A percentile compares a stretch with the other conserved stretches of the same genome.
phyloP scores from a whole-genome alignment of 2,797 vertebrate genomes.

The Tokudaia muenninki region DNA sequence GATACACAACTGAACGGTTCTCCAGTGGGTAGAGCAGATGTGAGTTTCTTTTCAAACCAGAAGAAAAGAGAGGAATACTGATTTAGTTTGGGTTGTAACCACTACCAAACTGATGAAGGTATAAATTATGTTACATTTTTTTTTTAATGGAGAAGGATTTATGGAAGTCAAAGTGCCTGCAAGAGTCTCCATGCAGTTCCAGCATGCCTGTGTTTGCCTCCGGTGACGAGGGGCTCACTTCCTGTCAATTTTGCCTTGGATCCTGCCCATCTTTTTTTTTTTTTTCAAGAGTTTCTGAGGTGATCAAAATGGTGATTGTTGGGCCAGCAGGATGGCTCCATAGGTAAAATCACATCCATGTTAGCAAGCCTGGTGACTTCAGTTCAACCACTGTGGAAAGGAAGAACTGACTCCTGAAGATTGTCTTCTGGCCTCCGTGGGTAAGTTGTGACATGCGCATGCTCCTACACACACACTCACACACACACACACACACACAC shows the following conservation, averaged over 20 bases:
- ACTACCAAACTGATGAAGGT: neutral
- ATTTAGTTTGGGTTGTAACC: neutral
- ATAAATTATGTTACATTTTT: neutral
- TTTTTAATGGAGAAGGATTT: neutral
- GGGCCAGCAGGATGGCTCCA: too few species aligned
- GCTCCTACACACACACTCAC: neutral
- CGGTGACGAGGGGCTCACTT: neutral
- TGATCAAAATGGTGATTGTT: neutral
- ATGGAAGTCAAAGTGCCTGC: neutral
- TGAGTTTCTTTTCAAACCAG: neutral
- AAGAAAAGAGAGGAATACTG: constrained; percentile 1
- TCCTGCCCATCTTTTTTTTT: neutral
- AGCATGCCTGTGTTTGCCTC: neutral
- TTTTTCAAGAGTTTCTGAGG: neutral
- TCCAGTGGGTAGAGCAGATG: neutral
- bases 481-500: too few species aligned
- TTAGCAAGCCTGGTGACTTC: neutral
- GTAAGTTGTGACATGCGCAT: neutral
- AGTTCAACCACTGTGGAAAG: neutral
- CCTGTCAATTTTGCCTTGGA: neutral
- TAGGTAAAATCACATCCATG: neutral
- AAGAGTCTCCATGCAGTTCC: neutral
- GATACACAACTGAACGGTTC: neutral
- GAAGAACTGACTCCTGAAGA: neutral
- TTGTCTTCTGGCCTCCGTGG: neutral